phyloP scores from a whole-genome alignment of 1,140 invertebrate genomes.

The Drosophila littoralis region DNA sequence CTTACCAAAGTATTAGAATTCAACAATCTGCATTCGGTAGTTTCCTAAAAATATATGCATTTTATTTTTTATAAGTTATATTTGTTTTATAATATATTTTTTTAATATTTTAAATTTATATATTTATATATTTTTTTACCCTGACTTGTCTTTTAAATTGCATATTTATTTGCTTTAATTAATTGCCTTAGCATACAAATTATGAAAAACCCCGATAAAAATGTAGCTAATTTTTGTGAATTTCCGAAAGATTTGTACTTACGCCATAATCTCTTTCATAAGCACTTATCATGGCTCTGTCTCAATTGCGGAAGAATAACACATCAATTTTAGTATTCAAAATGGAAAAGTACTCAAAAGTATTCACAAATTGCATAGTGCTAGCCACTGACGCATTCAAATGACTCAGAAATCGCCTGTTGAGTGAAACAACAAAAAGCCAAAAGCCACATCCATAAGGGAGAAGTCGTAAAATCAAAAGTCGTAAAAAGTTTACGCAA shows the following conservation, averaged over 20 bases:
- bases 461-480: slow-evolving; percentile 68
- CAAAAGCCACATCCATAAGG: slow-evolving; percentile 37
- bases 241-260: neutral
- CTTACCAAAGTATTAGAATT: no score
- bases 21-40: no score
- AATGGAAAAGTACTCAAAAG: slow-evolving; percentile 41
- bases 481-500: slow-evolving; percentile 70
- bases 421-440: slow-evolving; percentile 17
- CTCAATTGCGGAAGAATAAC: neutral
- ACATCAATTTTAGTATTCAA: slow-evolving; percentile 18
- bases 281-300: neutral
- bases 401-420: slow-evolving; percentile 24
- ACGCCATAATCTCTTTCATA: neutral
- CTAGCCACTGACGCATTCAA: slow-evolving; percentile 33
- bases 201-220: neutral
- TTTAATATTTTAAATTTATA: no score
- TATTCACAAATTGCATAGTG: slow-evolving; percentile 34
- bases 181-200: neutral
- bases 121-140: no score
- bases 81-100: no score
- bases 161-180: no score
- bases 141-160: no score
- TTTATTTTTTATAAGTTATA: no score
- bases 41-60: no score
- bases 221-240: neutral